phyloP scores from a whole-genome alignment of 2,113 vertebrate genomes.

The Aramus guarauna region DNA sequence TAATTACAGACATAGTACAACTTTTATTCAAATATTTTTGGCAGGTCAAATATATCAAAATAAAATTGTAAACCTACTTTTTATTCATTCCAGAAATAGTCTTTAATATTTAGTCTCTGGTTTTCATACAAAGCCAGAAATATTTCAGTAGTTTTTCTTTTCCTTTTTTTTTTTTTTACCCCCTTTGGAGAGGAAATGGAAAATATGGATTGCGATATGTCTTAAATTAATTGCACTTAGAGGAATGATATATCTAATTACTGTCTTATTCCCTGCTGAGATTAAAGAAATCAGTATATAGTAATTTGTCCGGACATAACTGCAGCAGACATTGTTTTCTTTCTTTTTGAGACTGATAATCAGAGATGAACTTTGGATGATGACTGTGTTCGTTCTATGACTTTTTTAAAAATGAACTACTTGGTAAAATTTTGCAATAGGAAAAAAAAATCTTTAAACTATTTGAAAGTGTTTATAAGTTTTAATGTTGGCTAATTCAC shows the following conservation, averaged over 20 bases:
- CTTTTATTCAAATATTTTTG: slow-evolving; percentile 9
- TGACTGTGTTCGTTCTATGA: not conserved
- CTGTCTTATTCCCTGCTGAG: not conserved
- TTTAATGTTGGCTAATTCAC: not conserved
- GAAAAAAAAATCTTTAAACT: not conserved
- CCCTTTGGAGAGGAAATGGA: not conserved
- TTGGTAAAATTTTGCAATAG: not conserved
- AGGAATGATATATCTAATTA: not conserved
- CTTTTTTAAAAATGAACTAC: not conserved
- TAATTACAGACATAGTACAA: not conserved
- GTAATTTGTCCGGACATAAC: not conserved
- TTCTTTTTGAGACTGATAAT: not conserved
- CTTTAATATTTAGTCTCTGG: not conserved
- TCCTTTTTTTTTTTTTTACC: not conserved
- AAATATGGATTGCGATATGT: not conserved
- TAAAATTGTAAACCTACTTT: not conserved
- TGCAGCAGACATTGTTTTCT: not conserved
- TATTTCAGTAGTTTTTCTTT: not conserved
- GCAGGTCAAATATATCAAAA: not conserved
- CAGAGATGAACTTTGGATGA: not conserved
- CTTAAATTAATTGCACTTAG: slow-evolving; percentile 1
- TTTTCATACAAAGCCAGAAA: slow-evolving; percentile 28
- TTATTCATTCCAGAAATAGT: slow-evolving; percentile 6
- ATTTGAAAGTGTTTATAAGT: not conserved
- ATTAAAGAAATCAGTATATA: not conserved